phyloP scores from a whole-genome alignment of 2,113 vertebrate genomes.

The Paramisgurnus dabryanus region DNA sequence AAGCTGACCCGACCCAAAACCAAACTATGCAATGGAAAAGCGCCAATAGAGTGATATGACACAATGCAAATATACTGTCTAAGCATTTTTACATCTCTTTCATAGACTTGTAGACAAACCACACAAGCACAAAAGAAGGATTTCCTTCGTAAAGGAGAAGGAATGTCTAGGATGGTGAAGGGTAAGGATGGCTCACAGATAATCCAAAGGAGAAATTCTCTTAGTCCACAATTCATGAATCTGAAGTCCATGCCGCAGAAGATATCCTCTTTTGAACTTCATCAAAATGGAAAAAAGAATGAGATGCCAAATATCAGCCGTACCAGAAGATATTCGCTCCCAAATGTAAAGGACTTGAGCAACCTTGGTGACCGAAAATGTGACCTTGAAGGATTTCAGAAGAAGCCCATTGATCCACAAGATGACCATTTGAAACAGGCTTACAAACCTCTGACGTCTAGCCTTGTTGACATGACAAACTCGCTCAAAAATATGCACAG shows the following conservation, averaged over 20 bases:
- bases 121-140: constrained; percentile 23
- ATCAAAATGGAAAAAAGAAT: constrained; percentile 7
- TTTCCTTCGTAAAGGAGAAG: constrained; percentile 61
- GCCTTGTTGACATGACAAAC: background rate
- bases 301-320: constrained; percentile 2
- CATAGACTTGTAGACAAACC: constrained; percentile 36
- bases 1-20: no score
- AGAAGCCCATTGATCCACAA: background rate
- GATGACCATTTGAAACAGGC: background rate
- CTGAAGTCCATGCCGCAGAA: constrained; percentile 32
- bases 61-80: background rate
- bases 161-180: constrained; percentile 57
- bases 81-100: background rate
- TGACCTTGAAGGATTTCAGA: background rate
- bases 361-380: constrained; percentile 3
- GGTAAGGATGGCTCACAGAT: constrained; percentile 43
- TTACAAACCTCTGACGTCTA: background rate
- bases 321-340: constrained; percentile 1
- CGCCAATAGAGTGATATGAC: background rate
- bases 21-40: no score
- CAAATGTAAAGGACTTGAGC: background rate
- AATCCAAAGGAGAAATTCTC: constrained; percentile 36
- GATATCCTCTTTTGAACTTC: constrained; percentile 14
- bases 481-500: constrained; percentile 9
- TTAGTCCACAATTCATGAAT: constrained; percentile 32